These are phyloP conservation scores for Morpho helenor DNA, from an alignment of 2,888 invertebrate genomes.

Conservation along the genomic window DNA sequence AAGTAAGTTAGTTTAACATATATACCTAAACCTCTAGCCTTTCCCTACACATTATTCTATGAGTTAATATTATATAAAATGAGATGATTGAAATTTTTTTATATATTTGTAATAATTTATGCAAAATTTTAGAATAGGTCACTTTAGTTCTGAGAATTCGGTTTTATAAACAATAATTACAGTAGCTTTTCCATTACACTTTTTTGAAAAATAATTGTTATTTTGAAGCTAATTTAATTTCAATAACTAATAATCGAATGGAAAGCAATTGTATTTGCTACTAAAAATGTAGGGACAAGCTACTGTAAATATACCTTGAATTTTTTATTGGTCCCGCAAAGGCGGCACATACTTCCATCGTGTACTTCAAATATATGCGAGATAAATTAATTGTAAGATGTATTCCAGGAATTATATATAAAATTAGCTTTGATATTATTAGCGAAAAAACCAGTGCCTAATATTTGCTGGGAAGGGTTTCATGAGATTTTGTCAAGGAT, in stretches of 20 bases:
- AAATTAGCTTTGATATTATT: constrained; percentile 72
- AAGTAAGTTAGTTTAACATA: too few species aligned
- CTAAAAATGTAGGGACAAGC: not conserved
- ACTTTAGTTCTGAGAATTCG: too few species aligned
- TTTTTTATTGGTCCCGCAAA: not conserved
- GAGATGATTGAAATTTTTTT: too few species aligned
- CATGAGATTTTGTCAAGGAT: constrained; percentile 52
- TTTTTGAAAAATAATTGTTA: too few species aligned
- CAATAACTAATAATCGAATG: too few species aligned
- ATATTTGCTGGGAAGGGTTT: constrained; percentile 49
- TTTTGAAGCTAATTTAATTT: too few species aligned
- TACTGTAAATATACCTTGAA: not conserved
- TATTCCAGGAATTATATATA: constrained; percentile 52
- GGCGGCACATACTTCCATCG: constrained; percentile 18
- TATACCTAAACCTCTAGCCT: too few species aligned
- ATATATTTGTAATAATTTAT: too few species aligned
- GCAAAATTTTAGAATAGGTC: too few species aligned
- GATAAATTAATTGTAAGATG: constrained; percentile 46
- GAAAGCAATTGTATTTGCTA: not conserved
- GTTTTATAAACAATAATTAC: constrained; percentile 4
- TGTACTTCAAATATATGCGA: constrained; percentile 14
- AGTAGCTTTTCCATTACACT: not conserved
- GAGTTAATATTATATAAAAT: too few species aligned
- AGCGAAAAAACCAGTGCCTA: constrained; percentile 73
- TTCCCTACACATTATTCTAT: too few species aligned